A percentile compares a stretch with the other conserved stretches of the same genome.
phyloP scores from a whole-genome alignment of 2,797 vertebrate genomes.

The Calcarius lapponicus region DNA sequence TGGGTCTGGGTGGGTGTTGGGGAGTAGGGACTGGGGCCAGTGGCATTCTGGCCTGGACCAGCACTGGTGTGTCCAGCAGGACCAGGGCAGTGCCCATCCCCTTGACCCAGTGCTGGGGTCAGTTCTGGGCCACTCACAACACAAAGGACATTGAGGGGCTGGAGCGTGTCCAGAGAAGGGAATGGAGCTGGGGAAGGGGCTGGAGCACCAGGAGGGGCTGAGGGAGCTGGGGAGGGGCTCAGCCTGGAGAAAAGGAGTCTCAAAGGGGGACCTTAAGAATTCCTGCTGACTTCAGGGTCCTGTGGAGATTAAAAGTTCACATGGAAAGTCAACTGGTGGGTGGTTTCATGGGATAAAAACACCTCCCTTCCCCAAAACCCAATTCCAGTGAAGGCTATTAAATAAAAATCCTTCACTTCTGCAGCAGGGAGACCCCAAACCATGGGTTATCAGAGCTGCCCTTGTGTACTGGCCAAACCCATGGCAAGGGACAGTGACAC shows the following conservation, averaged over 20 bases:
- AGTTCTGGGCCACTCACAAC: neutral
- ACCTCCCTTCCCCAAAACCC: accelerated
- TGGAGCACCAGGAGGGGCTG: neutral
- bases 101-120: neutral
- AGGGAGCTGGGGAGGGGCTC: neutral
- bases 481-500: neutral
- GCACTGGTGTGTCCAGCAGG: neutral
- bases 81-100: neutral
- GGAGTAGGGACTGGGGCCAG: neutral
- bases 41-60: neutral
- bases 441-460: neutral
- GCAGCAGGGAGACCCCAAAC: neutral
- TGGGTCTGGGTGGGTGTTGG: neutral
- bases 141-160: neutral
- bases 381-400: neutral
- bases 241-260: neutral
- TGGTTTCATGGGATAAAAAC: neutral
- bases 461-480: neutral
- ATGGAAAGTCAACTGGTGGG: neutral
- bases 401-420: neutral
- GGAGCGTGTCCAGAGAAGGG: accelerated
- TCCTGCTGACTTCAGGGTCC: neutral
- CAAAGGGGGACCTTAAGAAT: neutral
- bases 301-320: neutral
- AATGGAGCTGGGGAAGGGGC: accelerated